Evolutionary conservation across 2,797 vertebrate species (phyloP).

Genomic region (Dryobates pubescens): DNA sequence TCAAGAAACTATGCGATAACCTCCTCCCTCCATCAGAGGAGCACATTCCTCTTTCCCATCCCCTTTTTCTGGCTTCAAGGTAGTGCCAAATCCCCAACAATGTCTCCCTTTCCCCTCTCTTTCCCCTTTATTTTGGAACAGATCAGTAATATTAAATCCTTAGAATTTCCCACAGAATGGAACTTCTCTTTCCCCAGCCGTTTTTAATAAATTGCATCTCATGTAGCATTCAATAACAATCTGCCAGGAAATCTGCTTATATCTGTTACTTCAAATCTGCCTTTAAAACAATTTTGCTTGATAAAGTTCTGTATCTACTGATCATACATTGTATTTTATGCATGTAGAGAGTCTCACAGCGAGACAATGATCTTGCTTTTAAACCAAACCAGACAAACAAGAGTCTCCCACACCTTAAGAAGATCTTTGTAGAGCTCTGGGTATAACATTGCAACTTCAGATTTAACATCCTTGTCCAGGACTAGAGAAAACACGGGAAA

Average conservation of each 20-base stretch:
- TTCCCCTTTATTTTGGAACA: conserved; percentile 51
- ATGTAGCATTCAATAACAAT: conserved; percentile 13
- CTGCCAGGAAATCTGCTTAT: conserved; percentile 12
- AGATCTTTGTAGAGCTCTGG: conserved; percentile 98
- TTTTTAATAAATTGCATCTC: conserved; percentile 58
- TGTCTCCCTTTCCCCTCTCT: conserved; percentile 15
- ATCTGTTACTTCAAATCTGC: neutral
- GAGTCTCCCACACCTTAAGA: conserved; percentile 85
- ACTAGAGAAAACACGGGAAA: conserved; percentile 98
- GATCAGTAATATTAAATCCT: conserved; percentile 29
- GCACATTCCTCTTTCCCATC: neutral
- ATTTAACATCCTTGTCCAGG: conserved; percentile 97
- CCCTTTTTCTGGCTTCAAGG: neutral
- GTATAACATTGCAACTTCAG: conserved; percentile 98
- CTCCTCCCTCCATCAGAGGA: neutral
- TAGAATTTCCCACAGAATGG: conserved; percentile 44
- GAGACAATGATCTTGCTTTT: neutral
- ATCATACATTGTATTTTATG: neutral
- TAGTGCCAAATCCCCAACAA: conserved; percentile 10
- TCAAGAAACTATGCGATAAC: neutral
- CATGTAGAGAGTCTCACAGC: neutral
- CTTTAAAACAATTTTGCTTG: neutral
- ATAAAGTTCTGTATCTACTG: neutral
- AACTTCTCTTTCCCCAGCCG: conserved; percentile 28
- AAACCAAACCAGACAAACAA: neutral